Base-by-base conservation (phyloP, 1,140 invertebrate genomes). In the Sweltsa coloradensis region DNA sequence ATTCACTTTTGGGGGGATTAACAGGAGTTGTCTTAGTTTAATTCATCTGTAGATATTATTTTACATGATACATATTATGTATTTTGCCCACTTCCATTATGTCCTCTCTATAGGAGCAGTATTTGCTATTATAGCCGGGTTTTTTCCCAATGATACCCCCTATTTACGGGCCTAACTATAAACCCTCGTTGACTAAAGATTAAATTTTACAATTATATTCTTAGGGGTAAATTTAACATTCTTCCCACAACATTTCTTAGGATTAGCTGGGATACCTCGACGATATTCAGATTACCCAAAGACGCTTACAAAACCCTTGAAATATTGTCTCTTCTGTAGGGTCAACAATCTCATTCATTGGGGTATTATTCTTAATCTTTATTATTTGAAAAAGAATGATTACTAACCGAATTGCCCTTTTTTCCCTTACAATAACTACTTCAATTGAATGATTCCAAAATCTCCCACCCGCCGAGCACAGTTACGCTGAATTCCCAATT, bases 61-160 rank as follows among this genome's bases (percentile, higher is more conserved):
- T 48, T 84, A 22, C 79, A 84, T 70, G 78, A 84, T 62, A 83
- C 79, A 21, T 85, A 83, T 64, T 85, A 81, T 73, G 79, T 83
- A 37, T 79, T n/a, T 83, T 42, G 76, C 74, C 37, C 80, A 85
- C 65, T 85, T 85, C 60, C 79, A 85, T 62, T 83, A 78, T 66
- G 71, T 77, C 39, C n/a, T n/a, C n/a, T n/a, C 73, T n/a, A 76
- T 78, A 66, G 74, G 75, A 54, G 76, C 79, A 7, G 73, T 84
- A 59, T n/a, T 83, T 83, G 70, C 75, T 41, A 78, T 82, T 72
- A 70, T 84, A 65, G 72, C 59, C 43, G 76, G 77, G 53, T 70
- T 83, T 66, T 66, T 73, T 62, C n/a, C n/a, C 65, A 74, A 54
- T 85, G 78, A 73, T 81, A 68, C 37, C 71, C 75, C 18, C 57